These are phyloP conservation scores for Hyperopisus bebe DNA, from an alignment of 2,113 vertebrate genomes.

Conservation along the genomic window DNA sequence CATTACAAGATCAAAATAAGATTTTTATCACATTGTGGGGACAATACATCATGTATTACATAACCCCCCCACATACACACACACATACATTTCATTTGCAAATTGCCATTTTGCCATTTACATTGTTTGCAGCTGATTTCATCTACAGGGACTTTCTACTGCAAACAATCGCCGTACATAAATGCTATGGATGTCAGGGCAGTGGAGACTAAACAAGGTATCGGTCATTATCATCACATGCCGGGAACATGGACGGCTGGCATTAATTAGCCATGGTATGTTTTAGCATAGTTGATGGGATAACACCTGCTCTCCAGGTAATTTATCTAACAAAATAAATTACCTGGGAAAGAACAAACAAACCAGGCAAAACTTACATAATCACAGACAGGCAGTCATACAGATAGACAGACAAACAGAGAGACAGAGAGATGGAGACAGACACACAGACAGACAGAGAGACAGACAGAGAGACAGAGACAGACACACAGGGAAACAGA, in stretches of 20 bases:
- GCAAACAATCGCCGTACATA: background rate
- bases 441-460: no score
- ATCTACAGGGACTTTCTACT: slow-evolving; percentile 2
- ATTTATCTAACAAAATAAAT: background rate
- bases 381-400: background rate
- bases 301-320: background rate
- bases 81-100: slow-evolving; percentile 19
- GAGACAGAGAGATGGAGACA: background rate
- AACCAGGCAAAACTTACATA: background rate
- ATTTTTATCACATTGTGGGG: background rate
- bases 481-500: no score
- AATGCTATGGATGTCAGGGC: background rate
- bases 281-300: background rate
- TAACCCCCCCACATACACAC: background rate
- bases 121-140: slow-evolving; percentile 20
- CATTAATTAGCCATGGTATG: background rate
- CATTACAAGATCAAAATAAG: background rate
- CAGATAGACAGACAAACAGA: background rate
- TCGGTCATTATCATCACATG: background rate
- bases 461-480: background rate
- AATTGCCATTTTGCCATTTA: background rate
- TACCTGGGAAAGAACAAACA: background rate
- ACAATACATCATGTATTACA: background rate
- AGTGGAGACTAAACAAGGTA: background rate
- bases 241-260: background rate